phyloP scores from a whole-genome alignment of 2,113 vertebrate genomes.

The Martes martes region DNA sequence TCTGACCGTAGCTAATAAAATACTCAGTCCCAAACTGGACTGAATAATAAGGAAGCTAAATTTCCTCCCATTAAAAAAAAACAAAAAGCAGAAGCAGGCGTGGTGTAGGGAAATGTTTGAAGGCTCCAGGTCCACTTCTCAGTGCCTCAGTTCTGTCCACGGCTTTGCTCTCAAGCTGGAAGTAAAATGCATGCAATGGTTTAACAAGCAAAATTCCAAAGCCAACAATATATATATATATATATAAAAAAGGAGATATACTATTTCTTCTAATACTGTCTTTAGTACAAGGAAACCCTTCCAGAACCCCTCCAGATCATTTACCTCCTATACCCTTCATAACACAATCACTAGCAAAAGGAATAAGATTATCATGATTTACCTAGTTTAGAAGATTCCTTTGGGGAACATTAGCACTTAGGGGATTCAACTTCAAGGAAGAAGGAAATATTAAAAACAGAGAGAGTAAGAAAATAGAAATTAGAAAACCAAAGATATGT shows the following conservation, averaged over 20 bases:
- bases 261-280: neutral
- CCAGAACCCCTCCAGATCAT: neutral
- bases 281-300: neutral
- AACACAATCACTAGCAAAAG: neutral
- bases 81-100: neutral
- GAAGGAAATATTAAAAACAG: neutral
- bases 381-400: neutral
- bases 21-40: neutral
- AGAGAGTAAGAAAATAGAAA: neutral
- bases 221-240: neutral
- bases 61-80: neutral
- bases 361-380: neutral
- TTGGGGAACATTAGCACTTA: neutral
- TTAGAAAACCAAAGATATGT: neutral
- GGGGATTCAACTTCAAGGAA: neutral
- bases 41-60: neutral
- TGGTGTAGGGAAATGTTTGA: neutral
- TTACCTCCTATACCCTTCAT: neutral
- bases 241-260: neutral
- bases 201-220: neutral
- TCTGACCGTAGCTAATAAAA: neutral
- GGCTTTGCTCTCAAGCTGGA: neutral
- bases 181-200: neutral
- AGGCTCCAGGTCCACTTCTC: neutral
- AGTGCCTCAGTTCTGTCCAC: neutral